Evolutionary conservation across 2,797 vertebrate genomes (phyloP), one percentile per base, ranked within the genome.

Genomic region (Pangasius macronema): DNA sequence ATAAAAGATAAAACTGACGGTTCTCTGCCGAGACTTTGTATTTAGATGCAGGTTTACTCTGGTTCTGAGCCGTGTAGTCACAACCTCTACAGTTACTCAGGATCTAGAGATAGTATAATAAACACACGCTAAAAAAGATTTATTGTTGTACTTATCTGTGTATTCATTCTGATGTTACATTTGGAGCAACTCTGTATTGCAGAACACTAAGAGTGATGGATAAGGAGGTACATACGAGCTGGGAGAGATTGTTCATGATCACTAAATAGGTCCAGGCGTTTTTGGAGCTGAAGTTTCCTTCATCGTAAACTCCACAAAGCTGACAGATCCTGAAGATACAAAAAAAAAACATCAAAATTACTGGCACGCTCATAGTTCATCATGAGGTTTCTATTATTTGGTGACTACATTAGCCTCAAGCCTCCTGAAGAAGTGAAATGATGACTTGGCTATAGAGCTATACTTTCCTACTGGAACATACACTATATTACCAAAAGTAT

Each of bases 251-350:
- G 94, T 99, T 99, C 93, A 99, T 94, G 92, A 99, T 98, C 90
- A 99, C 98, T 93, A 99, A 94, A 91, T 99, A 99, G 0, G 98
- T 99, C 99, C 99, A 99, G 24, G 98, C 98, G 79, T 99, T 99
- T 92, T 91, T 95, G 72, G 97, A 97, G 89, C 96, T 98, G 91
- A 99, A 99, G 90, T 99, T 99, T 61, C 99, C 98, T 96, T 99
- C 98, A 85, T 98, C 97, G 10, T 99, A 99, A 61, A 99, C 95
- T 0, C 86, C 93, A 92, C 97, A 93, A 46, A 98, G 94, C 93
- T 99, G 96, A 95, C 98, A 99, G 91, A 99, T 96, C 93, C 99
- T 99, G 36, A 61, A 51, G 16, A 3, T 27, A 61, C 4, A 68
- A 49, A 53, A 22, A 86, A 77, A 3, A 80, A 16, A 33, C 5